Base-by-base conservation (phyloP, 2,888 invertebrate genomes). In the Metopia argyrocephala region DNA sequence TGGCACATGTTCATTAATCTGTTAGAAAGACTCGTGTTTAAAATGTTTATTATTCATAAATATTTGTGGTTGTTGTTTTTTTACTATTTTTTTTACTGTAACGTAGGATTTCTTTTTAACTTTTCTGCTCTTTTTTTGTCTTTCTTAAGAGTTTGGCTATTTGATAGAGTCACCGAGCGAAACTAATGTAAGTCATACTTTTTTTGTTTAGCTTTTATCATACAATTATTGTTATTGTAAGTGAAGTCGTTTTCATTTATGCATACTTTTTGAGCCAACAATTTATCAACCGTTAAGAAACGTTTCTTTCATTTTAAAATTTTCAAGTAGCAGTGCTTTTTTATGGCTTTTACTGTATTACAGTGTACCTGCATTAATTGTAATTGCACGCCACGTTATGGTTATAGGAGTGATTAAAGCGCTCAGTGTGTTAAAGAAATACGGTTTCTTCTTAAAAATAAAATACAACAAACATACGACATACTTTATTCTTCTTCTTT, bases 81-180 rank as follows among this genome's bases (percentile, higher is more conserved):
- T 56, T 66, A 20, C 38, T 66, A 56, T 71, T 27, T 52, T 78
- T 28, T 52, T 66, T 12, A n/a, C 25, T 45, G 52, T n/a, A 62
- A 62, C 20, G 45, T 59, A 46, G 1, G 0, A 9, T 3, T 38
- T 12, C 64, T 20, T 59, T 46, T 74, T 59, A 18, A 54, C 15
- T 15, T 31, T 64, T 27, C 38, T 9, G 2, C 12, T 38, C 15
- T 38, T 38, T 38, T 74, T 54, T 28, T 59, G 25, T 57, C 69
- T 25, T 59, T 57, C 28, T 52, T 38, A 12, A 15, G 3, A 12
- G 38, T 9, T 38, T 38, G 27, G 12, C 62, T 20, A 57, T 82
- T 82, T 83, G 78, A 84, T 83, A 84, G 79, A 84, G 84, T 84
- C 84, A 80, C 84, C 83, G 82, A 78, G 80, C 83, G 83, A 82